Evolutionary conservation across 2,888 invertebrate genomes (phyloP), one percentile per base, ranked within the genome.

Genomic region (Agapostemon virescens): DNA sequence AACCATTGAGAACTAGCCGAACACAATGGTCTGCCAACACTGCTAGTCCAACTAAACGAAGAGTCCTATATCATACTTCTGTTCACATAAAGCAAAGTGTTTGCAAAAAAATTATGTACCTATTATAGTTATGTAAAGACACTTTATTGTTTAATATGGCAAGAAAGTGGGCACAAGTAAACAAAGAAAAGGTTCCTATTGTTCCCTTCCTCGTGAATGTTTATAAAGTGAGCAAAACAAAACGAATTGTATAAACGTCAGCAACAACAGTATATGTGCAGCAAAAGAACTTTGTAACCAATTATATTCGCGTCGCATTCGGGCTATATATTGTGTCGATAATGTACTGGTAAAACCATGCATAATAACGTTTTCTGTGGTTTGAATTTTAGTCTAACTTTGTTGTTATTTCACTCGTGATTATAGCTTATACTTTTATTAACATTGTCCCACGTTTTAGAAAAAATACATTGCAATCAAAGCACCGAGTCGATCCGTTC

Each of bases 41-140:
- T 88, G 87, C 90, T 91, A 92, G 91, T 92, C 90, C 86, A 83
- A 88, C 86, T 83, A 86, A 86, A 85, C 76, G 84, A 86, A 85
- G 83, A 85, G 83, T 84, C 86, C 82, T 84, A 84, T 84, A 84
- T 84, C 77, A 82, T 84, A 87, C 85, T 89, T 90, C 82, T 73
- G 67, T 83, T 81, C 66, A 68, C 61, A 45, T 69, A 72, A 77
- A 67, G 68, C 66, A 33, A 79, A 76, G 71, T 80, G 64, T 77
- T 80, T 68, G 64, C 74, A 77, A 61, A 33, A 64, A 74, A 66
- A 69, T 63, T 36, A 80, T 78, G 80, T 85, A 84, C 81, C 81
- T 86, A 85, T 85, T 80, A 81, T 86, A 82, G 66, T 85, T 79
- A 81, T 64, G 26, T 83, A 80, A 83, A 75, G 72, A 86, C 76